Evolutionary conservation across 2,113 vertebrate species (phyloP).

Genomic region (Nerophis ophidion): DNA sequence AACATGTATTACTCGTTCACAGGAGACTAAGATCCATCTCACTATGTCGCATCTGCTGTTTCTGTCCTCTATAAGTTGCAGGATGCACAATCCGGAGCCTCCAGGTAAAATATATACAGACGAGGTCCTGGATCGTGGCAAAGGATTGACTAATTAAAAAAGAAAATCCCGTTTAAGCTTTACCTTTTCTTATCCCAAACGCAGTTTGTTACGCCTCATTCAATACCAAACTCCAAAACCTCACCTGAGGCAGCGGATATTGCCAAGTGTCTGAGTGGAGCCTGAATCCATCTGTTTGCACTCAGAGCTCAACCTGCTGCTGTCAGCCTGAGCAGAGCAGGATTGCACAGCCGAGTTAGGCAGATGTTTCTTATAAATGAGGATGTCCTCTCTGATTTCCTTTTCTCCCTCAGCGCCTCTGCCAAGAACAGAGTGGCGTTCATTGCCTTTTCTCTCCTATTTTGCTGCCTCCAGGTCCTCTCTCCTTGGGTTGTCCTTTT

Average conservation of each 20-base stretch:
- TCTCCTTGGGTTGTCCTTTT: constrained; percentile 16
- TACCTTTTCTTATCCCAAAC: constrained; percentile 42
- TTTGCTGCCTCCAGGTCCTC: background rate
- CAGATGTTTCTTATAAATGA: constrained; percentile 55
- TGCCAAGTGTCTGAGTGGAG: constrained; percentile 38
- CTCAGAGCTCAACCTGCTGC: constrained; percentile 28
- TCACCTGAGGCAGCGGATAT: constrained; percentile 55
- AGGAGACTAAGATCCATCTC: too few relatives aligned
- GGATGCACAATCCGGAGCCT: constrained; percentile 28
- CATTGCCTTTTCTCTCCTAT: background rate
- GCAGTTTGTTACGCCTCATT: constrained; percentile 47
- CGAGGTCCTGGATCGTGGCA: constrained; percentile 26
- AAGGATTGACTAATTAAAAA: constrained; percentile 52
- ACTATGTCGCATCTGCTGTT: background rate
- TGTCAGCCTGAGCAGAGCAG: constrained; percentile 31
- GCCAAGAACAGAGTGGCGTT: constrained; percentile 15
- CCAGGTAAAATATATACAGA: constrained; percentile 15
- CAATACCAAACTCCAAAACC: constrained; percentile 47
- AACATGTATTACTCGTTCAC: too few relatives aligned
- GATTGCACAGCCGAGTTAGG: constrained; percentile 31
- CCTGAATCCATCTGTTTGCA: constrained; percentile 48
- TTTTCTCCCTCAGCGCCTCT: constrained; percentile 15
- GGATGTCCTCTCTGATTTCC: constrained; percentile 55
- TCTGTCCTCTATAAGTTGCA: constrained; percentile 9
- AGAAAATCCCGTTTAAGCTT: constrained; percentile 50